Evolutionary conservation across 2,113 vertebrate species (phyloP).

Genomic region (Phrynosoma blainvillii): DNA sequence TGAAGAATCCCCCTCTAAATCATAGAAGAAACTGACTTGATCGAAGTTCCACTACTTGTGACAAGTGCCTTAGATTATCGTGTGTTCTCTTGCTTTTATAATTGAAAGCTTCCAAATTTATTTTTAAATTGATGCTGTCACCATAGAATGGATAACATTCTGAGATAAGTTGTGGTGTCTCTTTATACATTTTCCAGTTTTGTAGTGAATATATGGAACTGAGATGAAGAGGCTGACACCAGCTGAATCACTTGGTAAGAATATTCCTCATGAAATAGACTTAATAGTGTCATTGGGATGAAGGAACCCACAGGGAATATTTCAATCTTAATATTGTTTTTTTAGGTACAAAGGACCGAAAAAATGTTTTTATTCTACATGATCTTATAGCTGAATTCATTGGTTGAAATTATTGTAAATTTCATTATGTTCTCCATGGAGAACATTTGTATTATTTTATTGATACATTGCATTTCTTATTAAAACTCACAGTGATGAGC

Average conservation of each 20-base stretch:
- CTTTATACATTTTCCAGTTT: neutral
- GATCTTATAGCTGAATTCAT: neutral
- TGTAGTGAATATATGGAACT: neutral
- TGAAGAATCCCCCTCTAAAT: neutral
- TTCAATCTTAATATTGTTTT: neutral
- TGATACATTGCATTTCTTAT: neutral
- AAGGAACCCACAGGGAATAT: neutral
- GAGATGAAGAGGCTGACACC: neutral
- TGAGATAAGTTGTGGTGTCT: neutral
- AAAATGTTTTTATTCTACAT: neutral
- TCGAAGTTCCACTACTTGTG: neutral
- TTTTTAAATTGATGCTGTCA: neutral
- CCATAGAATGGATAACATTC: neutral
- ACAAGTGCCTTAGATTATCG: neutral
- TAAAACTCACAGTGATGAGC: neutral
- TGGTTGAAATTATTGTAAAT: neutral
- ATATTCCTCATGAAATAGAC: neutral
- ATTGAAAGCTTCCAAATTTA: neutral
- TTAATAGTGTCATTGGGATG: neutral
- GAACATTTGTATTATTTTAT: neutral
- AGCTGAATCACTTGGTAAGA: neutral
- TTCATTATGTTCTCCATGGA: neutral
- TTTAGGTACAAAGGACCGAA: neutral
- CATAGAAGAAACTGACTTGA: rapidly evolving
- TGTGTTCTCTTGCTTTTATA: neutral